Base-by-base conservation (phyloP, 2,888 invertebrate species). In the Ernsta delagoae region DNA sequence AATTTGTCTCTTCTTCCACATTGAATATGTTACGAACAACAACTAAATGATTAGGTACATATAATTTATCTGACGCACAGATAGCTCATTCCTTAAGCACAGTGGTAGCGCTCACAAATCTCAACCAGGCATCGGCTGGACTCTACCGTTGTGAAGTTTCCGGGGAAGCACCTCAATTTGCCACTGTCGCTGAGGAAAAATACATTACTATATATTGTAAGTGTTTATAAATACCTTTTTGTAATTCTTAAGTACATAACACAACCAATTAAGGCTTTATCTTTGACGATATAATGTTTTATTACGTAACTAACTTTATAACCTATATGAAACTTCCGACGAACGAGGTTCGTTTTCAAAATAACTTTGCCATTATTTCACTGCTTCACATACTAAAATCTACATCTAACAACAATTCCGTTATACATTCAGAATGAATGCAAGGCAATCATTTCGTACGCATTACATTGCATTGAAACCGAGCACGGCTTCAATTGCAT, bases 11-110 rank as follows among this genome's bases (percentile, higher is more conserved):
- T 24, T 24, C 24, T 24, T 24, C 24, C 24, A 24, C 24, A 24
- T 24, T 24, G 24, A 24, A 24, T 24, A 24, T 24, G 24, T 3
- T 24, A 24, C 3, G 24, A 24, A 24, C 24, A 24, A 24, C 24
- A 24, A 24, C 24, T 24, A 24, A 24, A 24, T 24, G 24, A 24
- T 24, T 24, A n/a, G n/a, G n/a, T n/a, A n/a, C n/a, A n/a, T n/a
- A n/a, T n/a, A n/a, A n/a, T n/a, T n/a, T n/a, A n/a, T n/a, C n/a
- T n/a, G n/a, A n/a, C n/a, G n/a, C 48, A 12, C 89, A 96, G 96
- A 75, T 95, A 73, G 84, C 90, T 56, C 94, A 95, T 73, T 96
- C 96, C 1, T 95, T 95, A 34, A 95, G 94, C 77, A 94, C 93
- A 68, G 90, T 94, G 60, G 94, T 95, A 41, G 88, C 90, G 6